Evolutionary conservation across 2,797 vertebrate species (phyloP).

Genomic region (Clarias pachynema): DNA sequence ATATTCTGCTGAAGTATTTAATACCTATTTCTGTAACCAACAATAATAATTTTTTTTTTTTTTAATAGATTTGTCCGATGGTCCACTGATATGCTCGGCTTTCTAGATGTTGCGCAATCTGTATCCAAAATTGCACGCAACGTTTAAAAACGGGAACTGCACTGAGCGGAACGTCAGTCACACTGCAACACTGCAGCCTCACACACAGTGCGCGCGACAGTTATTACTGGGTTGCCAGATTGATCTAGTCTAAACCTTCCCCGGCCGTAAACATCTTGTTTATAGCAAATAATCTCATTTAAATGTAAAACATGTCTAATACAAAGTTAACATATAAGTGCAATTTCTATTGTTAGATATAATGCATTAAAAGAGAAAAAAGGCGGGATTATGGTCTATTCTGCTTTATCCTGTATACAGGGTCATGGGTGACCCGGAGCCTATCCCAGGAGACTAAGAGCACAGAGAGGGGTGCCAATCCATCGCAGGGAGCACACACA

Average conservation of each 20-base stretch:
- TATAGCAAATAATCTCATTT: background rate
- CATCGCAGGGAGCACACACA: no score
- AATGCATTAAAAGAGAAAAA: background rate
- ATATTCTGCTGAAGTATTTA: background rate
- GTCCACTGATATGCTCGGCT: background rate
- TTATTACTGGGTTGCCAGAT: background rate
- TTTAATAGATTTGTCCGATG: no score
- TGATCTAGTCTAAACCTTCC: accelerated
- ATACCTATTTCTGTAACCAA: background rate
- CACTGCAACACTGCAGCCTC: background rate
- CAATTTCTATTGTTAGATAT: background rate
- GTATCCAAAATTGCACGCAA: background rate
- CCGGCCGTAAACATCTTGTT: accelerated
- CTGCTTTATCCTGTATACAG: no score
- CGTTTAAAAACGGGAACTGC: background rate
- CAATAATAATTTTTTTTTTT: no score
- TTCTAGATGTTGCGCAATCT: background rate
- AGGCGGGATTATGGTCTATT: background rate
- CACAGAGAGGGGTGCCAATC: no score
- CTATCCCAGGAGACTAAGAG: no score
- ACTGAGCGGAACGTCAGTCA: background rate
- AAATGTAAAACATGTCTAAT: background rate
- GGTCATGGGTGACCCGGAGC: no score
- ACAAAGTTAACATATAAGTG: background rate
- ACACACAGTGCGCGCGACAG: background rate